These are phyloP conservation scores for Ibycter americanus DNA, from an alignment of 2,797 vertebrate species.

Conservation along the genomic window DNA sequence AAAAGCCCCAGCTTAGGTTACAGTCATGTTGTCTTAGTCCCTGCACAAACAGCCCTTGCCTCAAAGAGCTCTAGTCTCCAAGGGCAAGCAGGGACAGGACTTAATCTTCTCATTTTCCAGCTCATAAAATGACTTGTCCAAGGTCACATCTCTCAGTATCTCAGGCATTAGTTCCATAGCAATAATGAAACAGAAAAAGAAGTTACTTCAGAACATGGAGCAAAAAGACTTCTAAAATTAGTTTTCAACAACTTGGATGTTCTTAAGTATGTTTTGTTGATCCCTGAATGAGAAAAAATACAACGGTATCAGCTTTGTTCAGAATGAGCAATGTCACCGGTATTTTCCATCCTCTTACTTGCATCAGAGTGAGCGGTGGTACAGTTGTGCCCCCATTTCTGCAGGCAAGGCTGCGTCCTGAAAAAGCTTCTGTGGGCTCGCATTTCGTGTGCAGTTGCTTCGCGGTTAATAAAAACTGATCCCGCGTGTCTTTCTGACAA, in stretches of 20 bases:
- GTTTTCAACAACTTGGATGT: background rate
- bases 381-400: rapidly evolving
- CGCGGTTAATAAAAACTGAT: background rate
- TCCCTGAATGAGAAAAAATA: background rate
- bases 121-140: constrained; percentile 9
- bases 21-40: background rate
- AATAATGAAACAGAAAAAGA: background rate
- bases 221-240: background rate
- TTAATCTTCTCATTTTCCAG: constrained; percentile 39
- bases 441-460: background rate
- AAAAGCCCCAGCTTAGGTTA: background rate
- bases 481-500: background rate
- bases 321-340: no score
- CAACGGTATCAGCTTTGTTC: background rate
- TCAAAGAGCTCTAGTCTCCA: background rate
- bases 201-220: background rate
- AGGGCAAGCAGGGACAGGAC: background rate
- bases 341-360: background rate
- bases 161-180: background rate
- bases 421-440: background rate
- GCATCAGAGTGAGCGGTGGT: background rate
- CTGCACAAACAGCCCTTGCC: background rate
- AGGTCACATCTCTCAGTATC: background rate
- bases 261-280: background rate
- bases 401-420: background rate